phyloP scores from a whole-genome alignment of 2,888 invertebrate species.

The Dinocampus coccinellae region DNA sequence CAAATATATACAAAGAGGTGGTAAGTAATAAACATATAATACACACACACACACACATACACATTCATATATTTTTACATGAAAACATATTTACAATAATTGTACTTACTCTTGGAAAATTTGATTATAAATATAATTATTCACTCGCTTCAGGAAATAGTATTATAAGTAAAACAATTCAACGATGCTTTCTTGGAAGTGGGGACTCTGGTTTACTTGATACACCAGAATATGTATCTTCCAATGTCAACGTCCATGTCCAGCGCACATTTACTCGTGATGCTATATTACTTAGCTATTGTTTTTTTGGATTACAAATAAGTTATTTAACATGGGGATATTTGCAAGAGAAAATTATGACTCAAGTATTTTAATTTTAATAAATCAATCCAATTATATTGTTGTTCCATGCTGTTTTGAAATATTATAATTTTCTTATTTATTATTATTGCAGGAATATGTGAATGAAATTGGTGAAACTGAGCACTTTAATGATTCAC shows the following conservation, averaged over 20 bases:
- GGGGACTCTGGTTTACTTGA: slow-evolving; percentile 68
- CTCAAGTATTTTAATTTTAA: slow-evolving; percentile 73
- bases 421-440: slow-evolving; percentile 16
- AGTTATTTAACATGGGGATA: slow-evolving; percentile 97
- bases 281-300: slow-evolving; percentile 77
- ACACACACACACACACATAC: background rate
- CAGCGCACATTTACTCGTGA: slow-evolving; percentile 74
- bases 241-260: slow-evolving; percentile 51
- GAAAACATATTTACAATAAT: too few relatives aligned
- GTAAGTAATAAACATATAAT: slow-evolving; percentile 69
- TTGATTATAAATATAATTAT: background rate
- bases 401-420: background rate
- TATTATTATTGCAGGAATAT: slow-evolving; percentile 73
- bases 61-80: too few relatives aligned
- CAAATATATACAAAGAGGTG: slow-evolving; percentile 84
- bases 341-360: slow-evolving; percentile 98
- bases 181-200: slow-evolving; percentile 72
- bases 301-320: slow-evolving; percentile 89
- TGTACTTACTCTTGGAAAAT: too few relatives aligned
- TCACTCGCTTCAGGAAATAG: slow-evolving; percentile 65
- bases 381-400: background rate
- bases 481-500: slow-evolving; percentile 90
- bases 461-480: slow-evolving; percentile 75
- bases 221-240: slow-evolving; percentile 59
- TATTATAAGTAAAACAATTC: slow-evolving; percentile 68